Base-by-base conservation (phyloP, 1,140 invertebrate genomes). In the Drosophila burlai region DNA sequence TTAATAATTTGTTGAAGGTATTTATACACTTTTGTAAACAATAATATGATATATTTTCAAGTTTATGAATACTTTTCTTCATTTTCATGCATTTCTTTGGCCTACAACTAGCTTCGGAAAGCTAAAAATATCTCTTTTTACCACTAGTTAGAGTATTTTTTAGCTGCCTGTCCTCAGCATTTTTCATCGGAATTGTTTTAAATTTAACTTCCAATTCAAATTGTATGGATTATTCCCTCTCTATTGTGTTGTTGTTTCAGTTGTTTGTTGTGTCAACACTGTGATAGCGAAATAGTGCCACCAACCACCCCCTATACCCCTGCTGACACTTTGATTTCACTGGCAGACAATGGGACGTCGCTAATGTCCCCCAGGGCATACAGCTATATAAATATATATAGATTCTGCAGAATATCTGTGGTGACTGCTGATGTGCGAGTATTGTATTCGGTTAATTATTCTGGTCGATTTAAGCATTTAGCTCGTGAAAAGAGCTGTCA, bases 331-430 rank as follows among this genome's bases (percentile, higher is more conserved):
- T 54, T 69, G 50, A 68, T 81, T 65, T 63, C 58, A 10, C 24
- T 64, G 67, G 50, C 80, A 86, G 84, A 86, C 83, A 86, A 83
- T 74, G 49, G 84, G 80, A 77, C 83, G 84, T 77, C 83, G 61
- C 59, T 76, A 68, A 77, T 60, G 74, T 52, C 75, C 63, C 64
- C 57, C 49, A 57, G 38, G 57, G 54, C 31, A 54, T 36, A 74
- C 75, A 79, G 47, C 52, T 24, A 24, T 57, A 42, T 46, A 52
- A 24, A 24, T 57, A 34, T 29, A 7, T 29, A 29, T 29, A 43
- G 57, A 65, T 43, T 58, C 42, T 58, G 55, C 43, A 69, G 29
- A 36, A 50, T 54, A 36, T 45, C 26, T 55, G 10, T 9, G 47
- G 18, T 31, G 24, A 24, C 40, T 50, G 43, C 49, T 67, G 58